These are phyloP conservation scores for Okamejei kenojei DNA, from an alignment of 2,797 vertebrate species.

Conservation along the genomic window DNA sequence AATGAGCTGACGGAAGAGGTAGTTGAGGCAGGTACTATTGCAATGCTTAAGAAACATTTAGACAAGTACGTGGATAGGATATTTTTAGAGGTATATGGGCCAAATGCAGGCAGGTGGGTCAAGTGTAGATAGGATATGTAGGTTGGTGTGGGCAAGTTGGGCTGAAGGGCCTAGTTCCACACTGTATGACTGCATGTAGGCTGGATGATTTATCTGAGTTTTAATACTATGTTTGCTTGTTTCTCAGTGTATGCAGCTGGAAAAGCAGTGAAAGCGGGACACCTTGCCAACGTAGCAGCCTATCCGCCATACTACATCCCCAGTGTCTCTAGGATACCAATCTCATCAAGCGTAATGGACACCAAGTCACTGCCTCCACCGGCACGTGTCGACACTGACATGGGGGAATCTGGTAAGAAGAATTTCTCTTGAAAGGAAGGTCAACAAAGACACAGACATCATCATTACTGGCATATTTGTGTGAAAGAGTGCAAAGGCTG, in stretches of 20 bases:
- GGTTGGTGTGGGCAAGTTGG: no score
- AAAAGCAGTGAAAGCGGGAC: slow-evolving; percentile 76
- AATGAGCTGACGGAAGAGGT: no score
- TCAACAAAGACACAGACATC: not conserved
- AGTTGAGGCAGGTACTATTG: no score
- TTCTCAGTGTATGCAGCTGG: slow-evolving; percentile 85
- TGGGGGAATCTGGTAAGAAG: slow-evolving; percentile 33
- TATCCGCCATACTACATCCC: slow-evolving; percentile 86
- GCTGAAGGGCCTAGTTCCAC: no score
- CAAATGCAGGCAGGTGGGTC: no score
- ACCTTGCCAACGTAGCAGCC: slow-evolving; percentile 66
- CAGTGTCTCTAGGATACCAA: slow-evolving; percentile 70
- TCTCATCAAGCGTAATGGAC: slow-evolving; percentile 69
- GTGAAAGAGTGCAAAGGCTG: not conserved
- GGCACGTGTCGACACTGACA: not conserved
- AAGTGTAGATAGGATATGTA: no score
- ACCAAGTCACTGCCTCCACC: slow-evolving; percentile 68
- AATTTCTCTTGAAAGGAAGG: not conserved
- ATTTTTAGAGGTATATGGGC: no score
- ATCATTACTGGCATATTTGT: not conserved
- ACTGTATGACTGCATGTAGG: not conserved
- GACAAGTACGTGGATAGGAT: no score
- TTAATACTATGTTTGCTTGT: not conserved
- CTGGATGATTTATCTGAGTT: not conserved
- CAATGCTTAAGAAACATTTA: no score